These are phyloP conservation scores for Pagetopsis macropterus DNA, from an alignment of 2,797 vertebrate genomes.

Conservation along the genomic window DNA sequence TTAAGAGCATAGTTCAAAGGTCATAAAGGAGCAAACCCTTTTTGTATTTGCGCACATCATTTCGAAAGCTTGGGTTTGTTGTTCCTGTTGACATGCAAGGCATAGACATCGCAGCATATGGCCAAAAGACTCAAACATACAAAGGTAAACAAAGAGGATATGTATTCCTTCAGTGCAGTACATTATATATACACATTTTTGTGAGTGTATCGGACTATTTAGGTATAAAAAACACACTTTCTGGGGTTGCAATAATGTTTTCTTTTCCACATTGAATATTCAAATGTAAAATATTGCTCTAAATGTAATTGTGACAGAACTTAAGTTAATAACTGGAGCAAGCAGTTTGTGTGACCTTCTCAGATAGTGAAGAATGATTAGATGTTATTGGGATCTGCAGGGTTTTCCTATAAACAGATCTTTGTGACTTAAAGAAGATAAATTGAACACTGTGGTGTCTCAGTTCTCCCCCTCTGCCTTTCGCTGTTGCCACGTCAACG, in stretches of 20 bases:
- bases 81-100: background rate
- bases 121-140: background rate
- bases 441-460: constrained; percentile 25
- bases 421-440: constrained; percentile 40
- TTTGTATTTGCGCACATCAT: background rate
- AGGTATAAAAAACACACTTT: too few species aligned
- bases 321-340: background rate
- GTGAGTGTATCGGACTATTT: too few species aligned
- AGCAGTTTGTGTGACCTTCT: background rate
- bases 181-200: too few species aligned
- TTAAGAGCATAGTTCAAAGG: background rate
- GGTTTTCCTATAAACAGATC: constrained; percentile 13
- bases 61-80: background rate
- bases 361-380: constrained; percentile 10
- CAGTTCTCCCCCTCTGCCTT: constrained; percentile 46
- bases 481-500: constrained; percentile 62
- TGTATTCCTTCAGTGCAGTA: too few species aligned
- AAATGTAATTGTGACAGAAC: too few species aligned
- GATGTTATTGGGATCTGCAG: constrained; percentile 18
- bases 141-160: background rate
- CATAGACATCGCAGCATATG: background rate
- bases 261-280: background rate
- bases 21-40: background rate
- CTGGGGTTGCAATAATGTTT: background rate
- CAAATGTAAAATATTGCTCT: too few species aligned